A percentile compares a stretch with the other conserved stretches of the same genome.
These are phyloP conservation scores for Xestoiulus laeticollis DNA, from an alignment of 2,888 invertebrate species.

Conservation along the genomic window DNA sequence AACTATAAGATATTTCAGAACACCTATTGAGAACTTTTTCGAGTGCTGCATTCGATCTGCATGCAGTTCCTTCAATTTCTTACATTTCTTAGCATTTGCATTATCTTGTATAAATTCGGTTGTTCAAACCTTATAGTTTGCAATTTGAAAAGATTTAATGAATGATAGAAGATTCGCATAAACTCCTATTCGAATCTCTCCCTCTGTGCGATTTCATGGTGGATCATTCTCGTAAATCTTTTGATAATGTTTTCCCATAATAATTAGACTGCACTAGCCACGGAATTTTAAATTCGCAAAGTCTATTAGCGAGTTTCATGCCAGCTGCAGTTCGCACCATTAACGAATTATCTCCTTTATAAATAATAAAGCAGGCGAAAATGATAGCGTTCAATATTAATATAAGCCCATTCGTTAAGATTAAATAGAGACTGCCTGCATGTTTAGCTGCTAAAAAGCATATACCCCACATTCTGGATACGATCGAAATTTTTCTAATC, in stretches of 20 bases:
- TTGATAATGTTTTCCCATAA: not conserved
- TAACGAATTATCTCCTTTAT: slow-evolving; percentile 13
- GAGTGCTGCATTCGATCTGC: too few relatives aligned
- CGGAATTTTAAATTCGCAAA: not conserved
- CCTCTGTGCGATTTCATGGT: not conserved
- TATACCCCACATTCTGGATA: not conserved
- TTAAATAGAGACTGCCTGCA: not conserved
- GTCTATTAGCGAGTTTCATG: not conserved
- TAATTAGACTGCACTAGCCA: not conserved
- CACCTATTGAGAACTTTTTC: too few relatives aligned
- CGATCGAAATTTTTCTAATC: not conserved
- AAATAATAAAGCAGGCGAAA: not conserved
- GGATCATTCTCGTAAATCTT: not conserved
- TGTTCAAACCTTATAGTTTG: not conserved
- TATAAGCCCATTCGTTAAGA: not conserved
- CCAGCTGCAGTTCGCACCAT: not conserved
- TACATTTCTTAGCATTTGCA: too few relatives aligned
- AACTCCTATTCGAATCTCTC: not conserved
- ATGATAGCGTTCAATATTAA: not conserved
- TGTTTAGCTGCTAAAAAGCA: not conserved
- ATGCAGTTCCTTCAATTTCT: too few relatives aligned
- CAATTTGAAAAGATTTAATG: not conserved
- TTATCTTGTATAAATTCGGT: too few relatives aligned
- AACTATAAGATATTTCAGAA: too few relatives aligned
- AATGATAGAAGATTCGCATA: not conserved